Evolutionary conservation across 2,797 vertebrate species (phyloP), one percentile per base, ranked within the genome.

Genomic region (Centropyge bicolor): DNA sequence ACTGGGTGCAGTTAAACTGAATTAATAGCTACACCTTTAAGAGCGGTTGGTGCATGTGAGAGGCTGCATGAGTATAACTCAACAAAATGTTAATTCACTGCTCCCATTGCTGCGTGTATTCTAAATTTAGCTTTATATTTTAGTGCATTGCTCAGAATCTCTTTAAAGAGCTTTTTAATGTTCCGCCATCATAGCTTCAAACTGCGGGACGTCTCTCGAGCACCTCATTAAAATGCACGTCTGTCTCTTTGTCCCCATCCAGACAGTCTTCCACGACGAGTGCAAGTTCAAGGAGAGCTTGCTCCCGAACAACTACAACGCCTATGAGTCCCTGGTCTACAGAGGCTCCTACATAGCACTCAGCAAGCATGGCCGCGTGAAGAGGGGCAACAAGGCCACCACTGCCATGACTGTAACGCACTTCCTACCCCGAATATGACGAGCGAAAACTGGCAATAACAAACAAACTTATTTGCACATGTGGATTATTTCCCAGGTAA

Each of bases 281-380:
- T 99, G 98, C 95, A 98, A 97, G 92, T 99, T 99, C 94, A 96
- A 94, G 90, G 98, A 99, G 94, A 97, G 93, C 20, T 86, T 99
- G 90, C 95, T 99, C 88, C 93, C 97, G n/a, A 99, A 99, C 91
- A 98, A 99, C 92, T 99, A 99, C 95, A 99, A 99, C 0, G 96
- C 98, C 12, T 99, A 99, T 0, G 97, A 99, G 93, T 98, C 97
- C 31, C 94, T 94, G 63, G 72, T 86, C 46, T 94, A 99, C 93
- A 89, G 79, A 45, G 96, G 97, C n/a, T 95, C 94, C 87, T 99
- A 97, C 94, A 95, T 99, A 2, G 98, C 97, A 1, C 96, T 99
- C 90, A 99, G 97, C 96, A 99, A 98, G 92, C 94, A 98, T 0
- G 97, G 98, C 88, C 96, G 96, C 55, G 94, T 96, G 77, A 98